Evolutionary conservation across 2,888 invertebrate genomes (phyloP), one percentile per base, ranked within the genome.

Genomic region (Melipona beecheii): DNA sequence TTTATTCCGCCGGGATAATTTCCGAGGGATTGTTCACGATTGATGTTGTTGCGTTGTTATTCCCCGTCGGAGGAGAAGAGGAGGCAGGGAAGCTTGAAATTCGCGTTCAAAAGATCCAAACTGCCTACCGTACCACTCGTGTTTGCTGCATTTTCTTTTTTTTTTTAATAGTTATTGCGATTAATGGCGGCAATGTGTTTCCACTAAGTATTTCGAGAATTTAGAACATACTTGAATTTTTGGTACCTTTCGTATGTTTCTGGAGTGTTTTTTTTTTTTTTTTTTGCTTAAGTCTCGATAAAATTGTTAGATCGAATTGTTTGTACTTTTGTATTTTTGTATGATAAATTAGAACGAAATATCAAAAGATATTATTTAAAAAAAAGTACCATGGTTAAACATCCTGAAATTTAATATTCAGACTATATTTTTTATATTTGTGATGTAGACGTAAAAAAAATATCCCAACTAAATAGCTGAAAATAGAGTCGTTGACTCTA

Each of bases 1-100:
- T 85, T 83, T 75, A 68, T 79, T 83, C 73, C 58, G 6, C 13
- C 49, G 71, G 64, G 9, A 43, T 24, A 76, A 83, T 83, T 73
- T 64, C 64, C 81, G 24, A 65, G 24, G 27, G 50, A 78, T 43
- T 69, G 66, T 62, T 65, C 71, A 24, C 54, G 52, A 60, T 31
- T 21, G 27, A 27, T 9, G 49, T 68, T 15, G 49, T 68, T 56
- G 69, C 62, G 66, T 66, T 72, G 68, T 83, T 82, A 75, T 82
- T 72, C 54, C 2, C 15, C 15, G 56, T 9, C 43, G 43, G 43
- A 9, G n/a, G 56, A 4, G 56, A n/a, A n/a, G 56, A 56, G 24
- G 24, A 60, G 24, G 6, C 58, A 24, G 24, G 62, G 4, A 4
- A 31, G 11, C 62, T 2, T 62, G 62, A 62, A 31, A 78, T 73